A percentile compares a stretch with the other conserved stretches of the same genome.
phyloP scores from a whole-genome alignment of 2,888 invertebrate genomes.

The Lypha dubia region DNA sequence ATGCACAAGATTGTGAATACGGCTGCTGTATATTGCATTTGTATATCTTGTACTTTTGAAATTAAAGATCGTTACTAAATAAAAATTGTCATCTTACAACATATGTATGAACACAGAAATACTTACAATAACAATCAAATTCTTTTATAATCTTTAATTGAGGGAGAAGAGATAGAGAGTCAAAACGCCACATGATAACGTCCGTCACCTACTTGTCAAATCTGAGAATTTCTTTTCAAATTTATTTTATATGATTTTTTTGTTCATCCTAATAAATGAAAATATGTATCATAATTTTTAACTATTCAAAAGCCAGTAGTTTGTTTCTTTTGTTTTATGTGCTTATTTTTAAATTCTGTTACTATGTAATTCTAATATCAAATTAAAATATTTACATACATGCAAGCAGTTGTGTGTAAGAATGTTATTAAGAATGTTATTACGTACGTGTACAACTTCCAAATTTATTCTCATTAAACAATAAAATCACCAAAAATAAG shows the following conservation, averaged over 20 bases:
- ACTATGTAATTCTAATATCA: slow-evolving; percentile 47
- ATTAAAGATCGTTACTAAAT: slow-evolving; percentile 11
- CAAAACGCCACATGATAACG: slow-evolving; percentile 64
- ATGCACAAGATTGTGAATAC: no score
- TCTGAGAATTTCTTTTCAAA: background rate
- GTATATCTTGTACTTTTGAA: slow-evolving; percentile 57
- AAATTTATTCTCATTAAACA: slow-evolving; percentile 52
- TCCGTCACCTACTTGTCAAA: slow-evolving; percentile 34
- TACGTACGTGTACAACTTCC: slow-evolving; percentile 22
- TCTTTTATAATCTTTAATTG: slow-evolving; percentile 25
- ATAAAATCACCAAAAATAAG: no score
- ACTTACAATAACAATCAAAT: background rate
- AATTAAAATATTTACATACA: slow-evolving; percentile 43
- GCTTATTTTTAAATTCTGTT: slow-evolving; percentile 21
- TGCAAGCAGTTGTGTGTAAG: no score
- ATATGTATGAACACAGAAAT: background rate
- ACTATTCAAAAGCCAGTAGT: background rate
- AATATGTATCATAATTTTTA: background rate
- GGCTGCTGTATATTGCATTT: no score
- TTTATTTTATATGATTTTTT: background rate
- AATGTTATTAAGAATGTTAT: no score
- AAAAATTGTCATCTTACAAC: slow-evolving; percentile 16
- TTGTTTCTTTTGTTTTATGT: slow-evolving; percentile 24
- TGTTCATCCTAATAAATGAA: background rate
- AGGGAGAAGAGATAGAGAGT: no score